Conservation (phyloP, 2,797 vertebrate genomes). For the Neomorphus geoffroyi region DNA sequence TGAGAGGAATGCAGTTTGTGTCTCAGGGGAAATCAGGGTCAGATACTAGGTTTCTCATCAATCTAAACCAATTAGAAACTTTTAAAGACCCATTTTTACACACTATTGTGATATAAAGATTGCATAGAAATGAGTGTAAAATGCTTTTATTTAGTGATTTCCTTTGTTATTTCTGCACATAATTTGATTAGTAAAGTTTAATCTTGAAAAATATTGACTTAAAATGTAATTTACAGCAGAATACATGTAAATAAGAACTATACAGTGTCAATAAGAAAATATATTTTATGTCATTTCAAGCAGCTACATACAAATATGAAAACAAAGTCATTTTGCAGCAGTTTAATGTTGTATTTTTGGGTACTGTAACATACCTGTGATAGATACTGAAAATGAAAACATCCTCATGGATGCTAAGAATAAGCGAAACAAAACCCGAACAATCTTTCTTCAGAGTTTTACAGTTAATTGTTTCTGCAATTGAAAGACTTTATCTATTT, state of each 20-base stretch:
- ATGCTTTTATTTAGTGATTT: not conserved
- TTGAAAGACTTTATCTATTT: not conserved
- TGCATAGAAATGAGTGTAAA: not conserved
- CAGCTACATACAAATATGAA: not conserved
- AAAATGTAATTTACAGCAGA: not conserved
- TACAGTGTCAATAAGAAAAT: not conserved
- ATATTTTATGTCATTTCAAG: not conserved
- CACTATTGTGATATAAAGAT: not conserved
- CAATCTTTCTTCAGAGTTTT: not conserved
- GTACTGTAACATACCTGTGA: not conserved
- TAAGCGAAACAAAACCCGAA: not conserved
- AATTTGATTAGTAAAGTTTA: not conserved
- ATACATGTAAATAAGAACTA: not conserved
- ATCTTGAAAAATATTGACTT: not conserved
- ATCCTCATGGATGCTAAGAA: not conserved
- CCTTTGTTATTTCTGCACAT: not conserved
- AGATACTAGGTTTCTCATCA: not conserved
- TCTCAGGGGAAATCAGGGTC: accelerated
- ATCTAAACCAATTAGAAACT: not conserved
- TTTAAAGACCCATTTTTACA: accelerated
- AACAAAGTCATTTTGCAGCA: not conserved
- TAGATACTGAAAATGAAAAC: not conserved
- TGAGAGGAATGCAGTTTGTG: not conserved
- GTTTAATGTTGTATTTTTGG: not conserved
- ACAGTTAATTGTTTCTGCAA: not conserved